A percentile compares a stretch with the other conserved stretches of the same genome.
phyloP scores from a whole-genome alignment of 1,140 invertebrate genomes.

The Aricia agestis region DNA sequence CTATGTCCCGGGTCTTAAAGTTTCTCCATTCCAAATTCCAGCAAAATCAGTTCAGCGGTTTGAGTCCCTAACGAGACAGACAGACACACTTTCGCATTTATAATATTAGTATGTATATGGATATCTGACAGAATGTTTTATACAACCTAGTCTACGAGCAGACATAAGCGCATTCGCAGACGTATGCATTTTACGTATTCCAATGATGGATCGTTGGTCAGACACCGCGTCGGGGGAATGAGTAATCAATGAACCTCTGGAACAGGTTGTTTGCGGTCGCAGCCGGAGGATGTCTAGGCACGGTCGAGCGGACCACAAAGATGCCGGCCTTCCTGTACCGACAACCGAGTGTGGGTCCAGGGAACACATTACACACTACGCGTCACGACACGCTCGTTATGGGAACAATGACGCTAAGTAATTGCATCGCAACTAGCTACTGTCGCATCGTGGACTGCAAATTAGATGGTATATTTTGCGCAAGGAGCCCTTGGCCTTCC shows the following conservation, averaged over 20 bases:
- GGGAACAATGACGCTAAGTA: background rate
- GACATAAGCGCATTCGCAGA: background rate
- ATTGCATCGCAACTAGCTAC: background rate
- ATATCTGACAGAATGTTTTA: no score
- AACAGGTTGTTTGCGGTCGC: conserved; percentile 65
- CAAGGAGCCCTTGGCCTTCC: no score
- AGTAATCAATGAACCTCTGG: conserved; percentile 42
- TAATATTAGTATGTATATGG: no score
- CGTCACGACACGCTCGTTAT: background rate
- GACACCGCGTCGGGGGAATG: conserved; percentile 33
- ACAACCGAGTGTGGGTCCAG: background rate
- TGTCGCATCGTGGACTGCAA: background rate
- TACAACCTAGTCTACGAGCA: no score
- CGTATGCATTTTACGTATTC: background rate
- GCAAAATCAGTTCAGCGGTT: no score
- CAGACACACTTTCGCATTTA: no score
- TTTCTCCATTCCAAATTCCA: no score
- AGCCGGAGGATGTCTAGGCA: conserved; percentile 38
- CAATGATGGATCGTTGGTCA: conserved; percentile 20
- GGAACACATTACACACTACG: background rate
- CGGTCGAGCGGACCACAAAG: conserved; percentile 51
- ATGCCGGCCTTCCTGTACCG: conserved; percentile 37
- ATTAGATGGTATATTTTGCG: background rate
- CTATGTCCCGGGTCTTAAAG: no score
- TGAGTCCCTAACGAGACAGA: no score